A percentile compares a stretch with the other conserved stretches of the same genome.
phyloP scores from a whole-genome alignment of 2,888 invertebrate species.

The Sphaerophoria rueppellii region DNA sequence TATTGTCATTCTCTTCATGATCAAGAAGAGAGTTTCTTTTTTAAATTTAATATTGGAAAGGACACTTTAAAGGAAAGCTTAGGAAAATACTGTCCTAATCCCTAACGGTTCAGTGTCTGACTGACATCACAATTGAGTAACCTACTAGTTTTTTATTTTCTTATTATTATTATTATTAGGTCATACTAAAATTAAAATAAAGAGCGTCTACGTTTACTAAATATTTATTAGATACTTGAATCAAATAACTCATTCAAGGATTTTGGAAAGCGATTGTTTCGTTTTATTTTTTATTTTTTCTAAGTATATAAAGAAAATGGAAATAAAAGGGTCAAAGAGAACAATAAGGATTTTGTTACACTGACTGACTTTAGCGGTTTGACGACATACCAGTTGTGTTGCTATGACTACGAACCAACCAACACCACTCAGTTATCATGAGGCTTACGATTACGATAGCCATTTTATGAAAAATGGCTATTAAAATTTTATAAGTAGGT shows the following conservation, averaged over 20 bases:
- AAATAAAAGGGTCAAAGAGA: constrained; percentile 18
- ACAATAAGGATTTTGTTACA: constrained; percentile 28
- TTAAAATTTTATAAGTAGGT: constrained; percentile 58
- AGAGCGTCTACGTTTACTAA: constrained; percentile 31
- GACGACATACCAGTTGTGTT: constrained; percentile 54
- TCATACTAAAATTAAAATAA: constrained; percentile 63
- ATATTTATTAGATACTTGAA: background rate
- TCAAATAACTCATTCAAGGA: constrained; percentile 9
- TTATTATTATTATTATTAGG: constrained; percentile 46
- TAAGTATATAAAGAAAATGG: background rate
- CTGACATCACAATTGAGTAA: constrained; percentile 15
- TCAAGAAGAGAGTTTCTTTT: constrained; percentile 43
- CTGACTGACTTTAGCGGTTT: constrained; percentile 54
- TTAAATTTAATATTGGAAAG: constrained; percentile 8
- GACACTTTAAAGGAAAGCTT: constrained; percentile 27
- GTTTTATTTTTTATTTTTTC: background rate
- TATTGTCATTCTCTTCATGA: constrained; percentile 42
- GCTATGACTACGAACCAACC: constrained; percentile 60
- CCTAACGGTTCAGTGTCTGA: constrained; percentile 45
- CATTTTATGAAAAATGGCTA: constrained; percentile 60
- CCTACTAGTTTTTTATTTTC: constrained; percentile 33
- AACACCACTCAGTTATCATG: constrained; percentile 55
- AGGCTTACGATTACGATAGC: constrained; percentile 38
- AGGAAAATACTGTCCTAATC: constrained; percentile 22
- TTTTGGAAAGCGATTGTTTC: background rate